phyloP scores from a whole-genome alignment of 2,113 vertebrate species.

The Spizaetus ornatus region DNA sequence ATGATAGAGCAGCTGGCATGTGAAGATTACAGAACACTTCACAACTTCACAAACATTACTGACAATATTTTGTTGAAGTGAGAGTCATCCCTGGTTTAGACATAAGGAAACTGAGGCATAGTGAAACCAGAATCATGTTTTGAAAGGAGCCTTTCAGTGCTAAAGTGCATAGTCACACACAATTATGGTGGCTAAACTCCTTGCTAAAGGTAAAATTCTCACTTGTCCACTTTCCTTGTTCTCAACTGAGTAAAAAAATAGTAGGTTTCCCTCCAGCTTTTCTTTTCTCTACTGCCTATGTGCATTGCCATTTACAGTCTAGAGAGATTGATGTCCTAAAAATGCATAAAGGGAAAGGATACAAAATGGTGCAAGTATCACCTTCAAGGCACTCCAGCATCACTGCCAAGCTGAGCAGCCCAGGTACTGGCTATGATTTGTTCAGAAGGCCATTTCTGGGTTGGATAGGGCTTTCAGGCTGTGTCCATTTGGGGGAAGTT shows the following conservation, averaged over 20 bases:
- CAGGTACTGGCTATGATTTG: not conserved
- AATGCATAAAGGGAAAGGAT: not conserved
- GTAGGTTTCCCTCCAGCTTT: not conserved
- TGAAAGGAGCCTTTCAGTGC: not conserved
- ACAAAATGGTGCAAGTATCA: not conserved
- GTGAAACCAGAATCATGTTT: not conserved
- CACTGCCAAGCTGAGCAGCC: not conserved
- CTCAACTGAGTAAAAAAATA: not conserved
- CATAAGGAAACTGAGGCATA: not conserved
- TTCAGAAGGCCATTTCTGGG: not conserved
- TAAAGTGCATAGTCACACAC: not conserved
- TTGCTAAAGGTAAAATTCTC: not conserved
- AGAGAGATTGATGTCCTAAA: not conserved
- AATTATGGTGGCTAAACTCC: not conserved
- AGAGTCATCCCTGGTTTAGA: not conserved
- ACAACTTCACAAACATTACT: not conserved
- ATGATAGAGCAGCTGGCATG: not conserved
- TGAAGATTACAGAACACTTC: slow-evolving; percentile 8
- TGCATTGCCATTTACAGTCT: not conserved
- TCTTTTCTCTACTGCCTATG: not conserved
- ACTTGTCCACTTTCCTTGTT: not conserved
- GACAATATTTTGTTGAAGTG: not conserved
- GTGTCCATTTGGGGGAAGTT: not conserved
- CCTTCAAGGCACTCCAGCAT: not conserved
- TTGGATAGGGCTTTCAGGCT: not conserved